These are phyloP conservation scores for Condylostylus longicornis DNA, from an alignment of 1,140 invertebrate genomes.

Conservation along the genomic window DNA sequence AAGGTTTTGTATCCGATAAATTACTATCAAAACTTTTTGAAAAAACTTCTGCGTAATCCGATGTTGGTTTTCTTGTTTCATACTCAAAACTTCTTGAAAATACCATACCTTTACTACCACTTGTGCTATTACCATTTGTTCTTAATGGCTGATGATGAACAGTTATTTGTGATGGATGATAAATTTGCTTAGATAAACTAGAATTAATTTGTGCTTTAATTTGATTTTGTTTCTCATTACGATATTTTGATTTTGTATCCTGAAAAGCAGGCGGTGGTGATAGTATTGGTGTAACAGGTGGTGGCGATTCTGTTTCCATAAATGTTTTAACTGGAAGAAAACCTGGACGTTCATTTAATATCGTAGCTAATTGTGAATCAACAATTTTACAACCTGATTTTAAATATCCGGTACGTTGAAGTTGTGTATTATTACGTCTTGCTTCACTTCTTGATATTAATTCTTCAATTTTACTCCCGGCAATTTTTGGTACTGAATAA, in stretches of 20 bases:
- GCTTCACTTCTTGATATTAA: constrained; percentile 26
- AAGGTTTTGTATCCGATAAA: constrained; percentile 15
- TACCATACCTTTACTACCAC: constrained; percentile 25
- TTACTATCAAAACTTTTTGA: constrained; percentile 31
- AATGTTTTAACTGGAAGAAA: constrained; percentile 25
- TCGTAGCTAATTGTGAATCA: constrained; percentile 24
- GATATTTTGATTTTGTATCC: constrained; percentile 20
- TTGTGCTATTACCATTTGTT: background rate
- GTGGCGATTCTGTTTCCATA: constrained; percentile 26
- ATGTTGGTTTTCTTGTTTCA: constrained; percentile 20
- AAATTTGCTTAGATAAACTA: constrained; percentile 10
- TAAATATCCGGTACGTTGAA: constrained; percentile 11
- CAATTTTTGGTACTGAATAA: constrained; percentile 14
- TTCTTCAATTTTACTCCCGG: constrained; percentile 26
- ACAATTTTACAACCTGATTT: constrained; percentile 25
- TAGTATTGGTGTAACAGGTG: constrained; percentile 34
- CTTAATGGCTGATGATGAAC: too few species aligned
- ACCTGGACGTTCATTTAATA: constrained; percentile 28
- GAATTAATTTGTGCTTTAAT: constrained; percentile 10
- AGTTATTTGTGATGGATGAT: too few species aligned
- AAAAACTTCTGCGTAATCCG: constrained; percentile 26
- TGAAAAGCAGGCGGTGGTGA: constrained; percentile 38
- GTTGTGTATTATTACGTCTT: constrained; percentile 9
- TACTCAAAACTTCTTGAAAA: constrained; percentile 32
- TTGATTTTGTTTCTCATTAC: constrained; percentile 11